A percentile compares a stretch with the other conserved stretches of the same genome.
phyloP scores from a whole-genome alignment of 2,797 vertebrate genomes.

The Parambassis ranga region DNA sequence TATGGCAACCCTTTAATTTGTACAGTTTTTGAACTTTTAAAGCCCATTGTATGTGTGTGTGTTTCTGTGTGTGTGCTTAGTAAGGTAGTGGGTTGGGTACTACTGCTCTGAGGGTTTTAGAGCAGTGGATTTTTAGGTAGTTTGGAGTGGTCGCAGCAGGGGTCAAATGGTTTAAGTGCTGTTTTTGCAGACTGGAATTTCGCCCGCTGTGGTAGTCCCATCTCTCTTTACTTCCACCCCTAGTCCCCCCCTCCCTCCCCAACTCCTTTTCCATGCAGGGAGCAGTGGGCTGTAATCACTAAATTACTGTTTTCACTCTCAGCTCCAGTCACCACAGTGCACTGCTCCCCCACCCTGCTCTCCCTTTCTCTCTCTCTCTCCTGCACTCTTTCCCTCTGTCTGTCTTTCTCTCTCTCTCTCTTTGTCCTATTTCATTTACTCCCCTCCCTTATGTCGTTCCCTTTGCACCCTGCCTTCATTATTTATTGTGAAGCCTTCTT shows the following conservation, averaged over 20 bases:
- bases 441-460: constrained; percentile 17
- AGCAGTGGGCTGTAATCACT: constrained; percentile 78
- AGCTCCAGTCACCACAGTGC: constrained; percentile 65
- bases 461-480: constrained; percentile 54
- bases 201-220: constrained; percentile 57
- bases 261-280: constrained; percentile 46
- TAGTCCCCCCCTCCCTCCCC: not conserved
- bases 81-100: not conserved
- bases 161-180: constrained; percentile 65
- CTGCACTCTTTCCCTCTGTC: constrained; percentile 10
- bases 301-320: constrained; percentile 82
- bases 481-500: constrained; percentile 60
- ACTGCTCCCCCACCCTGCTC: constrained; percentile 34
- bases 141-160: constrained; percentile 48
- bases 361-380: constrained; percentile 13
- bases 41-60: not conserved
- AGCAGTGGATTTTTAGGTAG: not conserved
- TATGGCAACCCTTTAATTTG: not conserved
- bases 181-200: constrained; percentile 64
- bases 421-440: constrained; percentile 55
- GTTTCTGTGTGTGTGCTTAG: not conserved
- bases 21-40: not conserved
- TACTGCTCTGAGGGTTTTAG: not conserved
- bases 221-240: constrained; percentile 29
- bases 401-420: constrained; percentile 31